A percentile compares a stretch with the other conserved stretches of the same genome.
phyloP scores from a whole-genome alignment of 2,113 vertebrate genomes.

The Psilopsiagon aymara region DNA sequence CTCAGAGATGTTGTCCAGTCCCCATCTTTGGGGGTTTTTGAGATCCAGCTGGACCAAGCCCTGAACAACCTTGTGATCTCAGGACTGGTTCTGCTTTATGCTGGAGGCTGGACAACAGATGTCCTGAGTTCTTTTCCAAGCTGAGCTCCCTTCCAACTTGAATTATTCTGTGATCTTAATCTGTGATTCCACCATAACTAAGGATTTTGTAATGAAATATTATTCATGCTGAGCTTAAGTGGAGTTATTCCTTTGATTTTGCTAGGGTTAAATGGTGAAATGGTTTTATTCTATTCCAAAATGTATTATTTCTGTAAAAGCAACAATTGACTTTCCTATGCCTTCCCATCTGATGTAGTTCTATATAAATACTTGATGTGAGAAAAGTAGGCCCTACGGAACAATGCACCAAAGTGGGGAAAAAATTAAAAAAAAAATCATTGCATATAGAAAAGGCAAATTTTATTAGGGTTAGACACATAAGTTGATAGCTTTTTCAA shows the following conservation, averaged over 20 bases:
- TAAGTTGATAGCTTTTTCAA: not conserved
- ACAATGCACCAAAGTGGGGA: not conserved
- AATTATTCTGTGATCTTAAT: not conserved
- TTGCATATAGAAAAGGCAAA: not conserved
- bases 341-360: not conserved
- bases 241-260: not conserved
- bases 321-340: rapidly evolving
- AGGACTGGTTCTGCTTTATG: not conserved
- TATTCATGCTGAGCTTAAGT: not conserved
- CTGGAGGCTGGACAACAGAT: not conserved
- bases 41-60: not conserved
- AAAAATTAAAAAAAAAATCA: not conserved
- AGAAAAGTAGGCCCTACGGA: not conserved
- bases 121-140: not conserved
- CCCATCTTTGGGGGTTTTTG: not conserved
- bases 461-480: not conserved
- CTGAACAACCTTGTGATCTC: not conserved
- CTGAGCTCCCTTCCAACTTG: not conserved
- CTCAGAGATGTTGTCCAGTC: not conserved
- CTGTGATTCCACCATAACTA: not conserved
- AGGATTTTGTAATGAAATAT: not conserved
- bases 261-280: not conserved
- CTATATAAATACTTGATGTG: not conserved
- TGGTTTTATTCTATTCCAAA: not conserved
- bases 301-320: not conserved